Evolutionary conservation across 2,797 vertebrate species (phyloP), one percentile per base, ranked within the genome.

Genomic region (Simalia tracyae): DNA sequence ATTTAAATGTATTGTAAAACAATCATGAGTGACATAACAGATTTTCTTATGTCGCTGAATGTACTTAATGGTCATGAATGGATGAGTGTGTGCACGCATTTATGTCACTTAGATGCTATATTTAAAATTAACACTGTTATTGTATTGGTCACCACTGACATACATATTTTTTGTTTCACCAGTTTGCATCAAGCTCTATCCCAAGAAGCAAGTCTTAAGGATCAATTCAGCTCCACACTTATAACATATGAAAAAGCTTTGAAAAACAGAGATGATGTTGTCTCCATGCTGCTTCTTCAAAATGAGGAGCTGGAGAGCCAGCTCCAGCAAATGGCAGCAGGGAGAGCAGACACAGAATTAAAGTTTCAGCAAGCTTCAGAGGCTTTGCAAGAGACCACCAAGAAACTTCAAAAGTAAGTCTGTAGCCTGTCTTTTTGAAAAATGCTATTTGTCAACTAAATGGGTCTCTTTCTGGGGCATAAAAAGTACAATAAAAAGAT

Each of bases 331-430:
- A 95, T 98, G 88, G 97, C 95, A 0, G 95, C 96, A 28, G 98
- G 99, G 64, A 98, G 97, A 93, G 96, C 97, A 92, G 96, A 95
- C 42, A 84, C 97, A 4, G 97, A 98, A 92, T 95, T 94, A 91
- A 98, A 98, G 96, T 98, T 99, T 36, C 98, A 97, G 28, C 97
- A 92, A 63, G 97, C 98, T 31, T 94, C 97, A 90, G 97, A 98
- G 94, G 96, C 97, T 60, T 98, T 97, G 36, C 97, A 56, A 59
- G 98, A 98, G 31, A 98, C 98, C 95, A 97, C 89, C 3, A 98
- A 99, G 93, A 98, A 98, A 96, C 97, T 98, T 93, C 98, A 97
- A 89, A 99, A 98, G 99, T 99, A 97, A 98, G 98, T 98, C 56
- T 10, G 54, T 92, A 91, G 54, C 72, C 15, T 94, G 94, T 91